phyloP scores from a whole-genome alignment of 2,888 invertebrate species.

The Liopterus haemorrhoidalis region DNA sequence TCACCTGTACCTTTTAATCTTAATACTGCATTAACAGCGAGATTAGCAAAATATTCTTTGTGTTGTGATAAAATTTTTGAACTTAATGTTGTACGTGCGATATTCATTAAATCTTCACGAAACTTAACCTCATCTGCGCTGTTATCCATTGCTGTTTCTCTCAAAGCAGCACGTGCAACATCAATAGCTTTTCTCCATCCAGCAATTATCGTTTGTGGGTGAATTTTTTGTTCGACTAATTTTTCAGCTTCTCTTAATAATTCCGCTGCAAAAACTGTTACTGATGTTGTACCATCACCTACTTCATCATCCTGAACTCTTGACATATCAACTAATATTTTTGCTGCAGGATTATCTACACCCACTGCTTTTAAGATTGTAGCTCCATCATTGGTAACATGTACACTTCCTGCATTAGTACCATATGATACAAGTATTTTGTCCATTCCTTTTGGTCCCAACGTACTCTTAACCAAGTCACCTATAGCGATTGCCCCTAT shows the following conservation, averaged over 20 bases:
- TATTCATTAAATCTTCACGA: conserved; percentile 85
- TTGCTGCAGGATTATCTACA: conserved; percentile 98
- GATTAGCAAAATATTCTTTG: conserved; percentile 90
- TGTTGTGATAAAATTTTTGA: conserved; percentile 97
- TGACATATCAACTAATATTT: conserved; percentile 97
- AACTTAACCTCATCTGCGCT: conserved; percentile 72
- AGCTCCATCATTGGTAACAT: conserved; percentile 98
- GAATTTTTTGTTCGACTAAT: conserved; percentile 86
- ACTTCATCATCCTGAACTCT: conserved; percentile 99
- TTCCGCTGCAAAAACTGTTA: conserved; percentile 92
- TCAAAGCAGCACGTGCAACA: conserved; percentile 77
- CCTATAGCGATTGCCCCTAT: conserved; percentile 98
- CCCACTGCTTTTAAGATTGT: conserved; percentile 95
- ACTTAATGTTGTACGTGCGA: conserved; percentile 94
- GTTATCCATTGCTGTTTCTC: conserved; percentile 74
- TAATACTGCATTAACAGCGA: conserved; percentile 93
- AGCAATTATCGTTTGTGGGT: conserved; percentile 95
- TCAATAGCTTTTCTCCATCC: conserved; percentile 90
- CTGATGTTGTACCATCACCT: conserved; percentile 99
- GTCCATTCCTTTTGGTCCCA: conserved; percentile 99
- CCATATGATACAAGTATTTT: conserved; percentile 80
- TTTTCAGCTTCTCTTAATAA: conserved; percentile 92
- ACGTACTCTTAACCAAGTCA: conserved; percentile 94
- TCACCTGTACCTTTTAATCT: conserved; percentile 94
- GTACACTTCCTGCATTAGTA: conserved; percentile 74